Evolutionary conservation across 2,113 vertebrate genomes (phyloP).

Genomic region (Numida meleagris): DNA sequence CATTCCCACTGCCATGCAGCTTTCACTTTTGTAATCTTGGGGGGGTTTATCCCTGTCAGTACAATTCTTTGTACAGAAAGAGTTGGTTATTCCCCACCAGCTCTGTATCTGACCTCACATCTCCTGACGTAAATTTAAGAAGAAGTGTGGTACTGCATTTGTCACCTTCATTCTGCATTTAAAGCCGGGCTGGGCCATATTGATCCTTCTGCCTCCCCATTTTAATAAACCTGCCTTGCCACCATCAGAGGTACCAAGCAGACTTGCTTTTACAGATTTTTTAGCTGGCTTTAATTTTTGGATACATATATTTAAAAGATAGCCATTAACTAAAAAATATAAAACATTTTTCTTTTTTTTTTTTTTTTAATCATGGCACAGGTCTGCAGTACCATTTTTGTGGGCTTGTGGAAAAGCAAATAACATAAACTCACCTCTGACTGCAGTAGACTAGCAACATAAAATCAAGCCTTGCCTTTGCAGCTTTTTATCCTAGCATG

Average conservation of each 20-base stretch:
- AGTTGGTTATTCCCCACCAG: background rate
- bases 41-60: background rate
- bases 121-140: background rate
- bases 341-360: background rate
- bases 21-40: background rate
- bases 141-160: background rate
- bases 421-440: background rate
- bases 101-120: background rate
- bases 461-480: slow-evolving; percentile 4
- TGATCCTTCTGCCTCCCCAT: background rate
- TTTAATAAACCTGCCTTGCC: background rate
- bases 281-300: background rate
- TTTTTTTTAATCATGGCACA: background rate
- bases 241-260: background rate
- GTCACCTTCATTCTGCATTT: background rate
- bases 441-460: background rate
- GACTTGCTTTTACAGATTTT: background rate
- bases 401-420: background rate
- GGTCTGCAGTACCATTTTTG: background rate
- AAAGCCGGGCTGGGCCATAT: background rate
- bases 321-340: background rate
- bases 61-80: background rate
- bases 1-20: background rate
- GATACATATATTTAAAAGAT: background rate
- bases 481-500: background rate